Conservation (phyloP, 2,113 vertebrate species). For the Peromyscus polionotus region DNA sequence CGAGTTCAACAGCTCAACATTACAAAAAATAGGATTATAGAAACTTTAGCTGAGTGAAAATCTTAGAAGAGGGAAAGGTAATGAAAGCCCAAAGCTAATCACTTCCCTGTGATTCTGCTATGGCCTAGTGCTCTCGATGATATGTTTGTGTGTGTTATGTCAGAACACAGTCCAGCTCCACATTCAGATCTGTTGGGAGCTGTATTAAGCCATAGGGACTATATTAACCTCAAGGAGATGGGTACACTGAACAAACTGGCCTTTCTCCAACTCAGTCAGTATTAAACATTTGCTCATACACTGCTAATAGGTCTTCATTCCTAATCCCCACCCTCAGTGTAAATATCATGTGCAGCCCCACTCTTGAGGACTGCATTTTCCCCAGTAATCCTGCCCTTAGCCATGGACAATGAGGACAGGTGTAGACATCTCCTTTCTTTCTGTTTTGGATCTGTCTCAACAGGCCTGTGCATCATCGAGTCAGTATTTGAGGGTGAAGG, state of each 20-base stretch:
- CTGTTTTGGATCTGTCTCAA: neutral
- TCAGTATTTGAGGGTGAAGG: constrained; percentile 89
- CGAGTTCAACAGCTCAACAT: neutral
- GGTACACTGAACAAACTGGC: neutral
- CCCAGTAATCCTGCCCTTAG: neutral
- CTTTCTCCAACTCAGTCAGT: neutral
- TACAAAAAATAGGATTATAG: neutral
- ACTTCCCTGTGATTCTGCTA: neutral
- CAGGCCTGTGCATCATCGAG: constrained; percentile 90
- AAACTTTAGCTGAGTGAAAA: neutral
- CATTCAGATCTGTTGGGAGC: neutral
- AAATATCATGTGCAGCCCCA: neutral
- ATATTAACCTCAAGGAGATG: neutral
- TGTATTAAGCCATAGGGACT: neutral
- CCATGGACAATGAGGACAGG: neutral
- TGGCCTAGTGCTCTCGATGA: neutral
- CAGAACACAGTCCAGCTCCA: neutral
- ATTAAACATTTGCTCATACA: neutral
- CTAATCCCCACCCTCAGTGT: neutral
- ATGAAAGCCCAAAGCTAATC: neutral
- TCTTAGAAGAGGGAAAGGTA: constrained; percentile 4
- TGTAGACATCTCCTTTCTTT: neutral
- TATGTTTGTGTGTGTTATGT: neutral
- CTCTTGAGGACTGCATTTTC: neutral
- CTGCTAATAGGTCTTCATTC: neutral